Evolutionary conservation across 2,888 invertebrate genomes (phyloP), one percentile per base, ranked within the genome.

Genomic region (Pachymerium ferrugineum): DNA sequence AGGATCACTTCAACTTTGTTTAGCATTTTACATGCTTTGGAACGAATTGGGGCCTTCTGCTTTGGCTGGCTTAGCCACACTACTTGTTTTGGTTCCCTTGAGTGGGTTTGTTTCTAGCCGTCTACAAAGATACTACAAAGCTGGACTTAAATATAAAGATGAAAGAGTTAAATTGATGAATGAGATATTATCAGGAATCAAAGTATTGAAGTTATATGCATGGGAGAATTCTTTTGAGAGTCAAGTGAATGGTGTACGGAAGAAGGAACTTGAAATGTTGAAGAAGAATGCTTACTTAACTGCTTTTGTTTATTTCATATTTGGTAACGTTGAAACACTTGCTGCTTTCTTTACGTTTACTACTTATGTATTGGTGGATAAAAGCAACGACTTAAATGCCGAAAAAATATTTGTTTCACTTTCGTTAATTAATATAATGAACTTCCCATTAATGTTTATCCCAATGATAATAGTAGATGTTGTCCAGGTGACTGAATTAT

Each of bases 131-230:
- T 35, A 12, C 10, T 12, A 35, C 10, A n/a, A n/a, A n/a, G n/a
- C n/a, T n/a, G n/a, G 10, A 83, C 95, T 97, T 94, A 92, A 93
- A 80, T 90, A 90, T 82, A 97, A 97, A 84, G 96, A 96, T 80
- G 91, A 94, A 80, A 86, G 96, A 78, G 93, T 96, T 0, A 95
- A 95, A 80, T 84, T 95, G 73, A 94, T 95, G 92, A 94, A 93
- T 79, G 96, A 96, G 85, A 90, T 95, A 76, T 86, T 96, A 74
- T 93, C 90, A 81, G 95, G 95, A 70, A 94, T 96, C 77, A 96
- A 95, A 87, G 93, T 89, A 74, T 77, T 86, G 73, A 86, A 83
- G 77, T 79, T 86, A 76, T 86, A 86, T 79, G 86, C 86, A 1
- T 86, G 86, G 86, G 86, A 86, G 78, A 76, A 78, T 8, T 85